These are phyloP conservation scores for Micrasema minimum DNA, from an alignment of 1,140 invertebrate species.

Conservation along the genomic window DNA sequence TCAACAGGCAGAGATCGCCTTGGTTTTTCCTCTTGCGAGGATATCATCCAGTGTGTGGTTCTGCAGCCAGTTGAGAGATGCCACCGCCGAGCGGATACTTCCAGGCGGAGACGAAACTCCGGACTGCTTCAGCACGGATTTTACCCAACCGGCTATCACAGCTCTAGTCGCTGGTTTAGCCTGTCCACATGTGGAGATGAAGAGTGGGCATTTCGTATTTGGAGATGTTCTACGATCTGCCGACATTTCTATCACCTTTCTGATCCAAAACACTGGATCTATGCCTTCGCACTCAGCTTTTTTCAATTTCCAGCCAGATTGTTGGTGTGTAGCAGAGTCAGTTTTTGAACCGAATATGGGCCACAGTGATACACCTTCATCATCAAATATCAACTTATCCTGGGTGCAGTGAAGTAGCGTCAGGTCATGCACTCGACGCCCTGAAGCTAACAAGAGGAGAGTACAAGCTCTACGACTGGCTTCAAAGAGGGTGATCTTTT, in stretches of 20 bases:
- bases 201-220: not conserved
- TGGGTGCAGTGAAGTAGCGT: not conserved
- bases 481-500: too few relatives aligned
- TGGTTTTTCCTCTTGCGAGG: slow-evolving; percentile 29
- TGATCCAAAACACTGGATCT: not conserved
- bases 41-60: slow-evolving; percentile 39
- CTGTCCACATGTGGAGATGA: not conserved
- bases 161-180: not conserved
- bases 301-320: slow-evolving; percentile 54
- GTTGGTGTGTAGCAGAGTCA: slow-evolving; percentile 43
- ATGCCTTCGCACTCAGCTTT: not conserved
- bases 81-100: slow-evolving; percentile 49
- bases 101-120: slow-evolving; percentile 48
- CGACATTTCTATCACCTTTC: not conserved
- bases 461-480: too few relatives aligned
- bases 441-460: not conserved
- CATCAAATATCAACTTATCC: too few relatives aligned
- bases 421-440: not conserved
- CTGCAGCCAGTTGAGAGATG: slow-evolving; percentile 38
- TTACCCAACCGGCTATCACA: not conserved
- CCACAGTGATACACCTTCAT: slow-evolving; percentile 46
- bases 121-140: slow-evolving; percentile 27
- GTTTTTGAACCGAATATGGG: slow-evolving; percentile 55
- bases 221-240: not conserved
- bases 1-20: too few relatives aligned